phyloP scores from a whole-genome alignment of 2,888 invertebrate genomes.

The Meloe dianella region DNA sequence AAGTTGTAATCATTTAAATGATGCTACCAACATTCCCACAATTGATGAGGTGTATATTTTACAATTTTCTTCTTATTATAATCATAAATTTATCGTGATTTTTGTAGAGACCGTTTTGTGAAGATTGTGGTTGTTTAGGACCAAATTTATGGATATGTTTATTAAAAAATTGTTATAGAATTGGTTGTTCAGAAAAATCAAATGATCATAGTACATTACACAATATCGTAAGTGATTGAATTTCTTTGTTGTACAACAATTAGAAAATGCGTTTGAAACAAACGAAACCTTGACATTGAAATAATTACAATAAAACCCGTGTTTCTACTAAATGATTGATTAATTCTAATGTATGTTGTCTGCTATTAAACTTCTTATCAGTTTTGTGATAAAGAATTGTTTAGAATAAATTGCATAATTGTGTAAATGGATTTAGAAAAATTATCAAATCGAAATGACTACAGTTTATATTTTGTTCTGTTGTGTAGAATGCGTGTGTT shows the following conservation, averaged over 20 bases:
- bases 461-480: no score
- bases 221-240: slow-evolving; percentile 65
- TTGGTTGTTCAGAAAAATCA: slow-evolving; percentile 83
- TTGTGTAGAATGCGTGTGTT: no score
- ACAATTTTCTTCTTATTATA: slow-evolving; percentile 17
- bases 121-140: slow-evolving; percentile 74
- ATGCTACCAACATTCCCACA: slow-evolving; percentile 52
- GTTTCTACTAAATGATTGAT: background rate
- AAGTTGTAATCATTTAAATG: slow-evolving; percentile 51
- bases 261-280: background rate
- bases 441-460: no score
- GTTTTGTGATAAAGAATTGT: background rate
- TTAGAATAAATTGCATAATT: no score
- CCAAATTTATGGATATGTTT: slow-evolving; percentile 89
- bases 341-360: no score
- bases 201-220: slow-evolving; percentile 85
- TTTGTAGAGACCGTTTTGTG: slow-evolving; percentile 66
- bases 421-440: no score
- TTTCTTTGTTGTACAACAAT: background rate
- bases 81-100: slow-evolving; percentile 1
- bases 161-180: slow-evolving; percentile 76
- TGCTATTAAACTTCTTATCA: background rate
- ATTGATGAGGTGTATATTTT: slow-evolving; percentile 47
- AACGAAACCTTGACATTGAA: background rate
- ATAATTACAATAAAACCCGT: background rate